Evolutionary conservation across 2,113 vertebrate genomes (phyloP).

Genomic region (Todiramphus chloris): DNA sequence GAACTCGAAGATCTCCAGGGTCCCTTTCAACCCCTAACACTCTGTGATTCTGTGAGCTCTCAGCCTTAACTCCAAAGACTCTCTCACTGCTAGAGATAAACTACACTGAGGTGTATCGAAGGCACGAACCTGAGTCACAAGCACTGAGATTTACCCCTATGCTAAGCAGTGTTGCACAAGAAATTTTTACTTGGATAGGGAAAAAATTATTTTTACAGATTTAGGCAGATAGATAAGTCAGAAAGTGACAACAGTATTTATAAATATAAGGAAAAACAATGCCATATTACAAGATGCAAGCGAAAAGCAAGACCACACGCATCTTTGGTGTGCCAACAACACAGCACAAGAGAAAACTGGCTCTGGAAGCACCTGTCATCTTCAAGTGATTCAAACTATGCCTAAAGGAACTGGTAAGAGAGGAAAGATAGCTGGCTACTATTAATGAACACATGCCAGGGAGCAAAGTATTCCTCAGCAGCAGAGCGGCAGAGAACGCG

Average conservation of each 20-base stretch:
- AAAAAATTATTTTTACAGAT: neutral
- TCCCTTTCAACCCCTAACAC: too few relatives aligned
- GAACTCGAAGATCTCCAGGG: too few relatives aligned
- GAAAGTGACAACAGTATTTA: neutral
- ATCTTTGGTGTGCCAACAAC: neutral
- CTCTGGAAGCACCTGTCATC: too few relatives aligned
- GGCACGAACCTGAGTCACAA: neutral
- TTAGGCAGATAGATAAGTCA: neutral
- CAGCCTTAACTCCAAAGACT: neutral
- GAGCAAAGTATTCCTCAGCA: too few relatives aligned
- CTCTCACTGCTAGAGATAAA: neutral
- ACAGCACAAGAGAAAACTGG: too few relatives aligned
- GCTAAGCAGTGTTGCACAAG: accelerated
- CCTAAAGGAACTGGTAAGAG: too few relatives aligned
- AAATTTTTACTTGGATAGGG: neutral
- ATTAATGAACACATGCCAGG: too few relatives aligned
- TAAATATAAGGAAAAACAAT: neutral
- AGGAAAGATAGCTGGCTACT: too few relatives aligned
- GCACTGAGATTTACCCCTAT: neutral
- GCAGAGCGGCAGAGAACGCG: too few relatives aligned
- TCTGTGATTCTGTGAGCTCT: too few relatives aligned
- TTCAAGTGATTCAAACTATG: too few relatives aligned
- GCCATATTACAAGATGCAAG: neutral
- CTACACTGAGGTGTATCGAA: neutral
- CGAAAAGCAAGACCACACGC: accelerated